Evolutionary conservation across 1,140 invertebrate genomes (phyloP).

Genomic region (Condylostylus longicornis): DNA sequence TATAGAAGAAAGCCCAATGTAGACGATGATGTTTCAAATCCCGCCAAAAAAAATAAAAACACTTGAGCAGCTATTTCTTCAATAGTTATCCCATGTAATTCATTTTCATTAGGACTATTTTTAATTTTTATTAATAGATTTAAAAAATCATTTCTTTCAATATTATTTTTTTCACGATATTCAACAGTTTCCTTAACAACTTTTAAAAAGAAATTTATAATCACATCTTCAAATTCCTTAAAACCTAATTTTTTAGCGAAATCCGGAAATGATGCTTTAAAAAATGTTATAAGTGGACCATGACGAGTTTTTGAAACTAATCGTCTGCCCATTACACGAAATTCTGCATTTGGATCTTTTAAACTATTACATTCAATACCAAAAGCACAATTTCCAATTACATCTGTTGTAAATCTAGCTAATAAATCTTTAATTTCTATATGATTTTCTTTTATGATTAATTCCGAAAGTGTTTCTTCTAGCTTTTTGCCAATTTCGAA

Average conservation of each 20-base stretch:
- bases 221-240: conserved; percentile 12
- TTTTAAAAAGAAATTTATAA: conserved; percentile 17
- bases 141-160: conserved; percentile 35
- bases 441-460: neutral
- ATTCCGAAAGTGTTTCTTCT: conserved; percentile 1
- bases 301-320: conserved; percentile 15
- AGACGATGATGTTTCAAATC: conserved; percentile 35
- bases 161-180: conserved; percentile 22
- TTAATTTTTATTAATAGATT: conserved; percentile 34
- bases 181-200: conserved; percentile 12
- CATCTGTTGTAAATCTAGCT: conserved; percentile 14
- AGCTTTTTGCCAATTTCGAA: conserved; percentile 22
- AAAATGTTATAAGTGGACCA: conserved; percentile 16
- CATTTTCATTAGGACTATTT: conserved; percentile 14
- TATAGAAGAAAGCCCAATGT: conserved; percentile 41
- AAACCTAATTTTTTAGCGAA: conserved; percentile 17
- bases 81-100: conserved; percentile 9
- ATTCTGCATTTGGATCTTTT: conserved; percentile 33
- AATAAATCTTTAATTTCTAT: conserved; percentile 18
- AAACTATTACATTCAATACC: conserved; percentile 22
- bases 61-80: conserved; percentile 22
- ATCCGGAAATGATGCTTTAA: conserved; percentile 17
- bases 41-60: conserved; percentile 33
- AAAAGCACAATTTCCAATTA: conserved; percentile 18
- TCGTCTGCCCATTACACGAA: conserved; percentile 21